A percentile compares a stretch with the other conserved stretches of the same genome.
phyloP scores from a whole-genome alignment of 2,888 invertebrate genomes.

The Anticlea derivata region DNA sequence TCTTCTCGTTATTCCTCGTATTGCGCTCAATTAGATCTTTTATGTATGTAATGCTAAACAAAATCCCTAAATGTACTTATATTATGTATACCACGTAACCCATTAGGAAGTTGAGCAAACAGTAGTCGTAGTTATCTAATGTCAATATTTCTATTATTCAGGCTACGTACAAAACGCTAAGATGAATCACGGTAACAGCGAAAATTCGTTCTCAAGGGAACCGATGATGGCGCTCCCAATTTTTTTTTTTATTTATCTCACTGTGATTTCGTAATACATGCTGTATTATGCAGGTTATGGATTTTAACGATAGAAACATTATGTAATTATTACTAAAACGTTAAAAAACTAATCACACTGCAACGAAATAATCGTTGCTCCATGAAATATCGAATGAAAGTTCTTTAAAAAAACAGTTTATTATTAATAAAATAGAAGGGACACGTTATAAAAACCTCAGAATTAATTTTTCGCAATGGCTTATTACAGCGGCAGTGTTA shows the following conservation, averaged over 20 bases:
- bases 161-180: conserved; percentile 13
- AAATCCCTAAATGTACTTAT: not conserved
- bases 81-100: not conserved
- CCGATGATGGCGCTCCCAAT: conserved; percentile 38
- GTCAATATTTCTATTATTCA: conserved; percentile 4
- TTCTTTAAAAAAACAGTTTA: no score
- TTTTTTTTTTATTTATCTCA: conserved; percentile 19
- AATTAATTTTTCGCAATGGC: not conserved
- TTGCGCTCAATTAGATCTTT: conserved; percentile 28
- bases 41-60: conserved; percentile 6
- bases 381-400: no score
- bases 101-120: not conserved
- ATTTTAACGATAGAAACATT: not conserved
- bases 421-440: not conserved
- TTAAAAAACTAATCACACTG: no score
- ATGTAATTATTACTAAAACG: no score
- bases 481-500: conserved; percentile 26
- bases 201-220: conserved; percentile 31
- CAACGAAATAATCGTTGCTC: no score
- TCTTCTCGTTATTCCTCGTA: conserved; percentile 30
- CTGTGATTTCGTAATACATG: not conserved
- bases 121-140: not conserved
- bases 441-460: not conserved
- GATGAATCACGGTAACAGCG: conserved; percentile 33
- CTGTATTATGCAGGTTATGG: not conserved